Evolutionary conservation across 2,888 invertebrate genomes (phyloP), one percentile per base, ranked within the genome.

Genomic region (Fissipunctia ypsillon): DNA sequence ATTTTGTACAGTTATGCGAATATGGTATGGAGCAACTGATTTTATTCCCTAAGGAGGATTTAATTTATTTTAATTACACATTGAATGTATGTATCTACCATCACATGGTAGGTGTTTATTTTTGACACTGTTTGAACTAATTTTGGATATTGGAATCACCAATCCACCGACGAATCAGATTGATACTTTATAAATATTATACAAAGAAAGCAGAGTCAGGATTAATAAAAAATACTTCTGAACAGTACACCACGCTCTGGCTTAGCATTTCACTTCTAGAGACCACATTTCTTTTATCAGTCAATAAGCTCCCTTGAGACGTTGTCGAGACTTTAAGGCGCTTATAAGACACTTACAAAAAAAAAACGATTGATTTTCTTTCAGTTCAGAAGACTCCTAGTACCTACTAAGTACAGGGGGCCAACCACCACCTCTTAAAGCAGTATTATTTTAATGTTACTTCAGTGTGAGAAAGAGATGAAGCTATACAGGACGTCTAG

Each of bases 311-410:
- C 31, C 16, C 31, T 43, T 14, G 50, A n/a, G n/a, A 3, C 12
- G 0, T 12, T 10, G 28, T n/a, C 19, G 38, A 52, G 52, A 67
- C 14, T 67, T 28, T 67, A 69, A 69, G 28, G 50, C 50, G 68
- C 41, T 41, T 69, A 65, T 1, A 16, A 28, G 1, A 7, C 50
- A 50, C 28, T 52, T 69, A 1, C 12, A 69, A 52, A 52, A 52
- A 31, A 31, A 5, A 31, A n/a, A 14, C 9, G 52, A 69, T 43
- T 68, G 14, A 69, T 70, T 69, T 69, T 67, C 31, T 25, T 52
- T n/a, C 41, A 10, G 52, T 16, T 31, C 14, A 25, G 41, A 35
- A 64, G 22, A 35, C 14, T 41, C 60, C 41, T 60, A 59, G 14
- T n/a, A 35, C 7, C 31, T 50, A 56, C 31, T n/a, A n/a, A n/a